Evolutionary conservation across 2,888 invertebrate genomes (phyloP), one percentile per base, ranked within the genome.

Genomic region (Bombylius major): DNA sequence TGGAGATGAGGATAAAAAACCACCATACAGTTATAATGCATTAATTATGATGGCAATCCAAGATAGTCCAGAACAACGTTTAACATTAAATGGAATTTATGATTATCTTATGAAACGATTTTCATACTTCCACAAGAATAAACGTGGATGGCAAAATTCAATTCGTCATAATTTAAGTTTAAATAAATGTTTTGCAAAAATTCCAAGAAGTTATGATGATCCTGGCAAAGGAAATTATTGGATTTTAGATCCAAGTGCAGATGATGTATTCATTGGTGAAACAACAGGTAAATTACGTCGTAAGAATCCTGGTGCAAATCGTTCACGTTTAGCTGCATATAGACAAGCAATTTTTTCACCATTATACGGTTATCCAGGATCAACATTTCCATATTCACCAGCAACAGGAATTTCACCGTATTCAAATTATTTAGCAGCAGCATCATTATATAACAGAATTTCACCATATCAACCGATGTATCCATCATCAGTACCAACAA

Each of bases 21-120:
- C 99, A 0, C 89, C 94, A 0, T 98, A 90, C 78, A 96, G 95
- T 72, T 98, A 99, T 79, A 99, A 99, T 77, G 97, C 98, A 0
- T 79, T 99, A 54, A 99, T 99, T 67, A 98, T 98, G 95, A 97
- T 98, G 97, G 98, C 98, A n/a, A 98, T 99, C 57, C 81, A 95
- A 54, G 87, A 90, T 69, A 94, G 93, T 68, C 87, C 91, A 0
- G 94, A 96, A 65, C 94, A 94, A 69, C 78, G 95, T 11, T 78
- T 97, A 47, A 97, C 97, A 0, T 77, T 97, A 12, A 96, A 94
- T 75, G 96, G 96, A 55, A 97, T 98, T 68, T 97, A 98, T 78
- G 94, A 96, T 76, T 99, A 94, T 75, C 95, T 99, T 66, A 97
- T 97, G 90, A 86, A 87, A 66, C 90, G 95, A 71, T 99, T 97